A percentile compares a stretch with the other conserved stretches of the same genome.
phyloP scores from a whole-genome alignment of 1,140 invertebrate species.

The Bombus sibiricus region DNA sequence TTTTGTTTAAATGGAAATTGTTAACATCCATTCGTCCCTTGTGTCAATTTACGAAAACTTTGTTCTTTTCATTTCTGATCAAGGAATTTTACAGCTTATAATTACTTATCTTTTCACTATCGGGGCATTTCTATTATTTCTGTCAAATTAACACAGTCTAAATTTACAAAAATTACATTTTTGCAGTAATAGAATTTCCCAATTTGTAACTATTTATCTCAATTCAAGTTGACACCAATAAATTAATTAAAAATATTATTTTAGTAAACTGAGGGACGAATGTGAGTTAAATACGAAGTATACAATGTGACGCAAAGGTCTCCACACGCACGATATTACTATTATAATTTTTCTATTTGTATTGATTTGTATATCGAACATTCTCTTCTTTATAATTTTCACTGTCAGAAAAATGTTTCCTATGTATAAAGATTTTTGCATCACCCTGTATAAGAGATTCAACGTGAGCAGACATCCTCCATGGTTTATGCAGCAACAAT shows the following conservation, averaged over 20 bases:
- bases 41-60: not conserved
- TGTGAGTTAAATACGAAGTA: not conserved
- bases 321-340: not conserved
- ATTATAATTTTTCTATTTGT: not conserved
- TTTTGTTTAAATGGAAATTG: not conserved
- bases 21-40: not conserved
- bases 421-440: not conserved
- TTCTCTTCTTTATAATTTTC: not conserved
- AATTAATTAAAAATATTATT: not conserved
- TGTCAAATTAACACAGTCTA: not conserved
- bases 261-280: not conserved
- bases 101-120: too few relatives aligned
- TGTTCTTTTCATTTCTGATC: not conserved
- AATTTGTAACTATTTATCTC: not conserved
- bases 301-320: not conserved
- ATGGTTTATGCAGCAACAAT: slow-evolving; percentile 1
- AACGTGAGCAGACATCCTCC: not conserved
- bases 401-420: not conserved
- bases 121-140: too few relatives aligned
- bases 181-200: not conserved
- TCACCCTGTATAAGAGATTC: not conserved
- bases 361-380: not conserved
- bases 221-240: not conserved
- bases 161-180: not conserved
- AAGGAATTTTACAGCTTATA: not conserved